Evolutionary conservation across 2,113 vertebrate genomes (phyloP).

Genomic region (Bujurquina vittata): DNA sequence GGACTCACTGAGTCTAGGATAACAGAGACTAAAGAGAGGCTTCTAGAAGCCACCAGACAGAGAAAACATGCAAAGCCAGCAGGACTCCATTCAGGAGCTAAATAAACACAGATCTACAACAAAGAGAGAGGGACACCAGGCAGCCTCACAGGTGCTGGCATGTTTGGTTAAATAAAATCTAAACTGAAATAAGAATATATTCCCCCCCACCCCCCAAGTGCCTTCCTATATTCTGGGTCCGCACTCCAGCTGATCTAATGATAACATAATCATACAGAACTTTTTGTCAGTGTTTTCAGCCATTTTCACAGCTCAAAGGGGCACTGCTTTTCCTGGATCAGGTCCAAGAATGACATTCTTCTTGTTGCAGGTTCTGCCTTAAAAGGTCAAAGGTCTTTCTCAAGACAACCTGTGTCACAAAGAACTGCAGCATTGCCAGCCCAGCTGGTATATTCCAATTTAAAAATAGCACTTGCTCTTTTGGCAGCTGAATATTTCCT

Average conservation of each 20-base stretch:
- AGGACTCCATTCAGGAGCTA: conserved; percentile 69
- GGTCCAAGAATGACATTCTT: conserved; percentile 21
- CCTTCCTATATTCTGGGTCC: neutral
- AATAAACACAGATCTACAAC: conserved; percentile 66
- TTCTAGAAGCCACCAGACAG: conserved; percentile 71
- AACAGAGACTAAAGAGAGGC: conserved; percentile 62
- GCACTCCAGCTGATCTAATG: neutral
- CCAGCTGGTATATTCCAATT: conserved; percentile 19
- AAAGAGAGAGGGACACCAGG: conserved; percentile 48
- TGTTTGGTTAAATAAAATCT: conserved; percentile 26
- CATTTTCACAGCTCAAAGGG: conserved; percentile 21
- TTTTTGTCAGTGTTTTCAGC: conserved; percentile 21
- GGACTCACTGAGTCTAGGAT: conserved; percentile 39
- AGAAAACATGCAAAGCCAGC: conserved; percentile 69
- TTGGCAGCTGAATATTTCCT: neutral
- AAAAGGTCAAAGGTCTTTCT: conserved; percentile 39
- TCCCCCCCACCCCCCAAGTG: neutral
- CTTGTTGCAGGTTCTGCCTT: conserved; percentile 39
- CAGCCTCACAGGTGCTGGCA: conserved; percentile 56
- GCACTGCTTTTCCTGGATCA: neutral
- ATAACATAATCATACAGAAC: conserved; percentile 15
- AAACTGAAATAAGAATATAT: neutral
- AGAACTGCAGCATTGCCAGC: conserved; percentile 7
- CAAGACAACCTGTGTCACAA: conserved; percentile 48
- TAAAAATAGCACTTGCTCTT: conserved; percentile 35